A percentile compares a stretch with the other conserved stretches of the same genome.
phyloP scores from a whole-genome alignment of 2,797 vertebrate genomes.

The Clarias fuscus region DNA sequence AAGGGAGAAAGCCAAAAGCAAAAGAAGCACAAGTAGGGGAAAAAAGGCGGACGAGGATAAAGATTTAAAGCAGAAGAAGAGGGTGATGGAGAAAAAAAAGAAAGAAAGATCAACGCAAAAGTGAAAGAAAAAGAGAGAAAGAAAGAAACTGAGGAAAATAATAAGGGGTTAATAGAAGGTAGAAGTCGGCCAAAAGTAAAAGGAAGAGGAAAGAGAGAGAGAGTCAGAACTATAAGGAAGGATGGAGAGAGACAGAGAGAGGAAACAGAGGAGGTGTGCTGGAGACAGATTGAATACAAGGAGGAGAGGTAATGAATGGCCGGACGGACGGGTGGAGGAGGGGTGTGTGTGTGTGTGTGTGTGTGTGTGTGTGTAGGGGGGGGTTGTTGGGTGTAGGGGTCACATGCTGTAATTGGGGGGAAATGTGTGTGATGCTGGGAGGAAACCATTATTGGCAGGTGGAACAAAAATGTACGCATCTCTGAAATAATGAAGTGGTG shows the following conservation, averaged over 20 bases:
- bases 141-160: background rate
- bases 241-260: background rate
- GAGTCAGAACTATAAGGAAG: background rate
- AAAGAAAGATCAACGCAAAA: background rate
- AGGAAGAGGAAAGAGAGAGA: background rate
- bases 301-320: constrained; percentile 58
- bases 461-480: constrained; percentile 57
- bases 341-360: constrained; percentile 58
- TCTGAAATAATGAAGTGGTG: constrained; percentile 53
- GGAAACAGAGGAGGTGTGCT: constrained; percentile 24
- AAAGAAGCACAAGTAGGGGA: no score
- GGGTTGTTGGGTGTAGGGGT: constrained; percentile 65
- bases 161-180: no score
- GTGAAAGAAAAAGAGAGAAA: background rate
- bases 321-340: constrained; percentile 56
- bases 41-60: background rate
- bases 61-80: background rate
- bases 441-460: constrained; percentile 61
- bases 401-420: constrained; percentile 70
- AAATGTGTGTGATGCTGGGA: constrained; percentile 60
- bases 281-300: constrained; percentile 48
- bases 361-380: constrained; percentile 44
- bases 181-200: background rate
- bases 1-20: background rate
- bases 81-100: no score